Conservation (phyloP, 2,113 vertebrate species). For the Gymnarchus niloticus region DNA sequence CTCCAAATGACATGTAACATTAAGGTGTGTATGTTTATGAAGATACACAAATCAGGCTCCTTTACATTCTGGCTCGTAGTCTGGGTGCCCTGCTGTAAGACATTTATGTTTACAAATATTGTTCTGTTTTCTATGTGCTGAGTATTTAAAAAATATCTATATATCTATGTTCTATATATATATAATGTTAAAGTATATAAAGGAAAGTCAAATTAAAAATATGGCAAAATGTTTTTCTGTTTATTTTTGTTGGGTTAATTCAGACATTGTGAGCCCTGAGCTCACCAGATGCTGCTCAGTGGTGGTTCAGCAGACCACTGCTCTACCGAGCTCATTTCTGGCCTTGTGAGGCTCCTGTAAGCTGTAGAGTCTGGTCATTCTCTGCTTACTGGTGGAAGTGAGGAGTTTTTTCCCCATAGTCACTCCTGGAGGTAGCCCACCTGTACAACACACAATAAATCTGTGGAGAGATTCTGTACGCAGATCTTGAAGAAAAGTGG, state of each 20-base stretch:
- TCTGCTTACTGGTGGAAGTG: background rate
- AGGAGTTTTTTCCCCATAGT: background rate
- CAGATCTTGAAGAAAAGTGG: too few species aligned
- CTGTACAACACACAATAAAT: too few species aligned
- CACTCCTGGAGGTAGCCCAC: background rate
- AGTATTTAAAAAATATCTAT: conserved; percentile 12
- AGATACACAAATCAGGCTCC: background rate
- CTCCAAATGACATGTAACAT: background rate
- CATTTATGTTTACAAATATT: background rate
- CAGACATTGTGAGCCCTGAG: too few species aligned
- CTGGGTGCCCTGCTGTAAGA: conserved; percentile 1
- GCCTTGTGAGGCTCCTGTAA: background rate
- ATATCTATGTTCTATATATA: background rate
- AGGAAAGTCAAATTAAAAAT: background rate
- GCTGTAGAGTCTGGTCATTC: background rate
- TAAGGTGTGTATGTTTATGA: background rate
- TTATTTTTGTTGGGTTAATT: background rate
- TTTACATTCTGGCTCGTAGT: background rate
- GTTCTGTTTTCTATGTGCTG: conserved; percentile 8
- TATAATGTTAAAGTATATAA: conserved; percentile 17
- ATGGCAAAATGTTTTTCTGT: conserved; percentile 4
- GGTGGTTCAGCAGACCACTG: too few species aligned
- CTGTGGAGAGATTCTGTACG: too few species aligned
- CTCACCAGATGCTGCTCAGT: too few species aligned
- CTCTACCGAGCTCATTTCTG: background rate